Evolutionary conservation across 2,797 vertebrate genomes (phyloP), one percentile per base, ranked within the genome.

Genomic region (Amblyopsis hoosieri): DNA sequence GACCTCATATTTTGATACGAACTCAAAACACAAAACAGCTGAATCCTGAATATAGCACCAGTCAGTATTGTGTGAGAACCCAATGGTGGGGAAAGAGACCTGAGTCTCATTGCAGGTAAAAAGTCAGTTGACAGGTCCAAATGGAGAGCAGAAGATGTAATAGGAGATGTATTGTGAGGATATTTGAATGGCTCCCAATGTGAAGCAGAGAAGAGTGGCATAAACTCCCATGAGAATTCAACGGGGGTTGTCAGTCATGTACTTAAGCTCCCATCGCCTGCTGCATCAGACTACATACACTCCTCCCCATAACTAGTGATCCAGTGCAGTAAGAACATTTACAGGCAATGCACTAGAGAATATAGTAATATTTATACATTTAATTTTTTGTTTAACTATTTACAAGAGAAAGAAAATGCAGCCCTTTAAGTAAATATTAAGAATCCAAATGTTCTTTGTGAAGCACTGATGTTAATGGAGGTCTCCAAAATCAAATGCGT

Each of bases 341-440:
- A 91, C 92, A 95, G 92, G 92, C 92, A 93, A 92, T 88, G 87
- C 81, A 92, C 87, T 82, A 92, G 69, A 87, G 89, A 83, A 88
- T 92, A 91, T 89, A 89, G 79, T 90, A 70, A 81, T 83, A 82
- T 83, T 71, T 88, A 88, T 87, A 86, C 79, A 82, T 79, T 85
- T 80, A 81, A 78, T 88, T 87, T 52, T 81, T 89, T 29, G 23
- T 88, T 86, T 60, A 69, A 87, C 84, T 95, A 96, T 94, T 91
- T 94, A 95, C 90, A 96, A 67, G 73, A 85, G 85, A 91, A 82
- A 85, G 87, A 88, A 87, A 94, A 96, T 91, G 93, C 93, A 96
- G 96, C 95, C 96, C 96, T 97, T 86, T 81, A 83, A 90, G 88
- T 92, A 91, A 93, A 86, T 90, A 91, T 81, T 89, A 93, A 91